Conservation (phyloP, 2,888 invertebrate species). For the Polyploca ridens region DNA sequence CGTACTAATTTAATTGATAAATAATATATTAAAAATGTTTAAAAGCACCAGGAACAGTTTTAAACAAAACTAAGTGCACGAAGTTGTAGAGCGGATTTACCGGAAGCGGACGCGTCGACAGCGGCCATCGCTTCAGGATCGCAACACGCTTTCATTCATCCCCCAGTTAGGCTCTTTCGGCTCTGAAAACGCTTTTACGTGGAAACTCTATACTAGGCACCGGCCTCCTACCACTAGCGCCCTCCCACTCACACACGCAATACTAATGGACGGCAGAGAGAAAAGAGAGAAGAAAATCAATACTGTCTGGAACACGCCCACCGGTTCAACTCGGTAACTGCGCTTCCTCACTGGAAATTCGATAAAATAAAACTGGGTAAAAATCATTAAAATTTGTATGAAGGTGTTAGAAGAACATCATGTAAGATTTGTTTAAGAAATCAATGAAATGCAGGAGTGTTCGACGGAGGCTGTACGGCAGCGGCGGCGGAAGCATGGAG, state of each 20-base stretch:
- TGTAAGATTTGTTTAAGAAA: conserved; percentile 26
- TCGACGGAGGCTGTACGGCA: conserved; percentile 14
- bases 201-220: conserved; percentile 77
- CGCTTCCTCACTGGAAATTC: conserved; percentile 82
- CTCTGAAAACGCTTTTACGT: conserved; percentile 65
- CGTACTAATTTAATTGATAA: no score
- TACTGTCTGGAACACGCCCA: conserved; percentile 83
- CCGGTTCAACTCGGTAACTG: conserved; percentile 78
- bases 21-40: conserved; percentile 13
- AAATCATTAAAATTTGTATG: conserved; percentile 75
- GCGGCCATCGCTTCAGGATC: conserved; percentile 82
- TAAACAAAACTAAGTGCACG: conserved; percentile 77
- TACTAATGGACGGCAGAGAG: conserved; percentile 53
- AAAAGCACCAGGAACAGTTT: conserved; percentile 52
- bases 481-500: background rate
- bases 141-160: conserved; percentile 84
- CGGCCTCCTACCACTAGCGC: conserved; percentile 63
- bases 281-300: conserved; percentile 78
- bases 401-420: conserved; percentile 52
- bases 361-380: conserved; percentile 81
- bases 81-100: conserved; percentile 81
- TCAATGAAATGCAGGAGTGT: conserved; percentile 20
- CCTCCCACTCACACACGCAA: conserved; percentile 59
- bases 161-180: conserved; percentile 71
- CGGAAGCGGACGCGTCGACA: conserved; percentile 82